Percentiles rank a stretch among this genome's conserved stretches.
Conservation (phyloP, 2,113 vertebrate species). For the Egretta garzetta region DNA sequence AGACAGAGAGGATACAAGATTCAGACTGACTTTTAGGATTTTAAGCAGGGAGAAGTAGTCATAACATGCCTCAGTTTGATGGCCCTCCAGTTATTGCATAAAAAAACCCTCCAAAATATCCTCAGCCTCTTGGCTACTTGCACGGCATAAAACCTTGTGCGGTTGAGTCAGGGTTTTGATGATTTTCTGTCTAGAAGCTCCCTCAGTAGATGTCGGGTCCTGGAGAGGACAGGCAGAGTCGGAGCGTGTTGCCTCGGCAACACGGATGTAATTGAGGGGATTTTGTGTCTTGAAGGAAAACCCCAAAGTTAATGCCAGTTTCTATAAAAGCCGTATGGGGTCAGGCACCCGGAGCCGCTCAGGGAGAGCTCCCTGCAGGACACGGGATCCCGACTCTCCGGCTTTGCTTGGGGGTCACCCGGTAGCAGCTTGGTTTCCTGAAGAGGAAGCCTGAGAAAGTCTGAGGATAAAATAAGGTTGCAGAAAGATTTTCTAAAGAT, state of each 20-base stretch:
- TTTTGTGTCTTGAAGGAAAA: constrained; percentile 18
- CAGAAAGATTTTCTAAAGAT: not conserved
- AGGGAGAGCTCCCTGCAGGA: not conserved
- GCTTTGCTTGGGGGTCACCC: not conserved
- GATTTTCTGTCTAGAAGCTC: constrained; percentile 21
- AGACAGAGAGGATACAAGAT: constrained; percentile 51
- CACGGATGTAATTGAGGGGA: not conserved
- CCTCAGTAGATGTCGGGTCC: not conserved
- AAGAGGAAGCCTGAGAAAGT: constrained; percentile 21
- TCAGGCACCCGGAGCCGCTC: not conserved
- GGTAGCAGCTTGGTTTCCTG: not conserved
- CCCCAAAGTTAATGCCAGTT: not conserved
- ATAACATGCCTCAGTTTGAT: constrained; percentile 56
- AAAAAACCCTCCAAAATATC: not conserved
- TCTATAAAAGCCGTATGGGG: not conserved
- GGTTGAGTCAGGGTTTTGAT: not conserved
- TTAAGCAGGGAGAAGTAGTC: constrained; percentile 45
- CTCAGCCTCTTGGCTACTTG: constrained; percentile 45
- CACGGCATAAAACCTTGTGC: not conserved
- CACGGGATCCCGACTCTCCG: rapidly evolving
- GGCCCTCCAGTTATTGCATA: constrained; percentile 38
- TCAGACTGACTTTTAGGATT: constrained; percentile 52
- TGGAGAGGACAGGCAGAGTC: not conserved
- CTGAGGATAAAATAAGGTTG: not conserved
- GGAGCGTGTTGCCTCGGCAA: not conserved